Evolutionary conservation across 2,113 vertebrate genomes (phyloP).

Genomic region (Puffinus mauretanicus): DNA sequence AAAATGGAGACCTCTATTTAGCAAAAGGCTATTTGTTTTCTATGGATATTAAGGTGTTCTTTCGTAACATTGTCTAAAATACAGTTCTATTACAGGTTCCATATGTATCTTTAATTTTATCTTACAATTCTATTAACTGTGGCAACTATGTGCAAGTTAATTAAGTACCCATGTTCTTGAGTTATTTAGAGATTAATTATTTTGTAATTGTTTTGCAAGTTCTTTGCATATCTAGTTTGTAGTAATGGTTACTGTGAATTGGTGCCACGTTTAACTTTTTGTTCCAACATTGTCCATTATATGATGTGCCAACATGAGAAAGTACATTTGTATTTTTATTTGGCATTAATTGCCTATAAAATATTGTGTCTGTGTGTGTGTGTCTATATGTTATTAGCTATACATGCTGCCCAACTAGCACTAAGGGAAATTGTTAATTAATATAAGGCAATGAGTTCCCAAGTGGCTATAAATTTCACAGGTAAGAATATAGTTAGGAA

Average conservation of each 20-base stretch:
- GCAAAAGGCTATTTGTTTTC: neutral
- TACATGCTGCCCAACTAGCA: neutral
- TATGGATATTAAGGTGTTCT: conserved; percentile 9
- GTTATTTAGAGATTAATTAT: conserved; percentile 37
- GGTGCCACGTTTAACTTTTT: neutral
- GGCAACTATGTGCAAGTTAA: neutral
- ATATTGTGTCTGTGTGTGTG: neutral
- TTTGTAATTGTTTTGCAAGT: conserved; percentile 26
- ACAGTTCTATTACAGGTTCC: neutral
- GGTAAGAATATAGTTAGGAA: neutral
- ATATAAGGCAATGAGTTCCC: neutral
- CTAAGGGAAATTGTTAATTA: neutral
- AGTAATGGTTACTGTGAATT: neutral
- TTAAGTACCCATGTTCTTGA: conserved; percentile 2
- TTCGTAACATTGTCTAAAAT: conserved; percentile 33
- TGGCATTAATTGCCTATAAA: conserved; percentile 15
- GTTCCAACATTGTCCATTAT: conserved; percentile 12
- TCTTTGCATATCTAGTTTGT: neutral
- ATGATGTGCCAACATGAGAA: conserved; percentile 15
- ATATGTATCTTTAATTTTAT: conserved; percentile 22
- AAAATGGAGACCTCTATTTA: conserved; percentile 21
- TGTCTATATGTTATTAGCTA: neutral
- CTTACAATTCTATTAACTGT: neutral
- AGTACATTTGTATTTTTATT: neutral
- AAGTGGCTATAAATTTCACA: neutral